Evolutionary conservation across 2,797 vertebrate genomes (phyloP), one percentile per base, ranked within the genome.

Genomic region (Cichlasoma orientale): DNA sequence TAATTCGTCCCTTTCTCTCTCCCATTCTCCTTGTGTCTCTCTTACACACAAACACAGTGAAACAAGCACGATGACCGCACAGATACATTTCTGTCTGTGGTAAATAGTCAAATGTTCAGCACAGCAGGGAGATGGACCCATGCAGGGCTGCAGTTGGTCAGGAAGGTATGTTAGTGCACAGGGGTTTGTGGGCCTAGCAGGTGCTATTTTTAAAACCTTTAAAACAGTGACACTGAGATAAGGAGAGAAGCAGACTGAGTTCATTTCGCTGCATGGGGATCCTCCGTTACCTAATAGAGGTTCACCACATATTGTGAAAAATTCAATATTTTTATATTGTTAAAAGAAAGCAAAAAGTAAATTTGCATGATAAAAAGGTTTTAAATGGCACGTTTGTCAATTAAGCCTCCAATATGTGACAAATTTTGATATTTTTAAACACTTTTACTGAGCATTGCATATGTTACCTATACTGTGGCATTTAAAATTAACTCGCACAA

Each of bases 181-280:
- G 81, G 77, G 71, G 86, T 79, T 79, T 52, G 72, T 75, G 74
- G 85, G 82, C 56, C 74, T 86, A 81, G 87, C 93, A 94, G 94
- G 91, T 94, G 90, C 82, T 77, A 74, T 89, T 72, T 92, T 93
- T 94, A 88, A 91, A 93, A 83, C 84, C 77, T 86, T 82, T 63
- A 4, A 44, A 90, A 91, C 92, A 88, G 79, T 90, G 91, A 93
- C 88, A 93, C 84, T 54, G 88, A 94, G 85, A 92, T 92, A 90
- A 93, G 92, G 84, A 90, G 80, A 77, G 41, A 79, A 29, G 36
- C 63, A 78, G 53, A 31, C 23, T 52, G 72, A 78, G 82, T 79
- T 29, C 70, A 76, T 72, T 77, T 78, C 76, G 16, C 84, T 53
- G 74, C 63, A 61, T 82, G 79, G 72, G 61, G 56, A 73, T 44